These are phyloP conservation scores for Aphelenchoides fujianensis DNA, from an alignment of 1,140 invertebrate species.

Conservation along the genomic window DNA sequence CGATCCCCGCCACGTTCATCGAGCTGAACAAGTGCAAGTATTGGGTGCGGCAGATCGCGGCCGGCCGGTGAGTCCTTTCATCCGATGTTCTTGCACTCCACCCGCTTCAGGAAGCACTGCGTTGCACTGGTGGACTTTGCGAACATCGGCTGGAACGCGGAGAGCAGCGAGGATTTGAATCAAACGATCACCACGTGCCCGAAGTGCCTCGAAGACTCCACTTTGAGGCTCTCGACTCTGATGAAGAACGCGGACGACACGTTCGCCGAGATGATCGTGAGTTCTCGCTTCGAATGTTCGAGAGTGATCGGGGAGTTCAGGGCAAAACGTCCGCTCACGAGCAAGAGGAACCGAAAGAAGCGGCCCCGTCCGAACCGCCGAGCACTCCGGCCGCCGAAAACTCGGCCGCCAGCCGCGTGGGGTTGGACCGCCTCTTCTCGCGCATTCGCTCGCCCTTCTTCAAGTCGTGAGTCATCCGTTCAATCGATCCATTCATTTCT, in stretches of 20 bases:
- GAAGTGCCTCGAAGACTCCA: conserved; percentile 12
- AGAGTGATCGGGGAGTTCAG: too few species aligned
- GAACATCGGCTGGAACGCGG: background rate
- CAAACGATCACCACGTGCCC: conserved; percentile 1
- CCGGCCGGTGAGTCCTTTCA: background rate
- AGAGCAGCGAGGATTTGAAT: background rate
- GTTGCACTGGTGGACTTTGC: conserved; percentile 13
- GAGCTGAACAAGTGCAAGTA: conserved; percentile 15
- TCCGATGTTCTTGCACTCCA: background rate
- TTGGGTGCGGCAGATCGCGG: background rate
- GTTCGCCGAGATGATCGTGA: background rate
- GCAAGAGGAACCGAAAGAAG: background rate
- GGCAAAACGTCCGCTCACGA: background rate
- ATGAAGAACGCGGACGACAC: conserved; percentile 21
- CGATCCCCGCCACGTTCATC: conserved; percentile 6
- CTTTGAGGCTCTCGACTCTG: conserved; percentile 21
- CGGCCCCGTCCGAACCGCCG: background rate
- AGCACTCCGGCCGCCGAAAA: background rate
- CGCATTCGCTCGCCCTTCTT: conserved; percentile 5
- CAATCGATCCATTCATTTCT: background rate
- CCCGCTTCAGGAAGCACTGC: conserved; percentile 5
- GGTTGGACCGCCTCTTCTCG: conserved; percentile 5
- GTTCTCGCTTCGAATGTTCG: too few species aligned
- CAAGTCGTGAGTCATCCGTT: background rate
- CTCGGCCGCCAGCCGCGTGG: background rate